phyloP scores from a whole-genome alignment of 2,113 vertebrate genomes.

The Oncorhynchus masou region DNA sequence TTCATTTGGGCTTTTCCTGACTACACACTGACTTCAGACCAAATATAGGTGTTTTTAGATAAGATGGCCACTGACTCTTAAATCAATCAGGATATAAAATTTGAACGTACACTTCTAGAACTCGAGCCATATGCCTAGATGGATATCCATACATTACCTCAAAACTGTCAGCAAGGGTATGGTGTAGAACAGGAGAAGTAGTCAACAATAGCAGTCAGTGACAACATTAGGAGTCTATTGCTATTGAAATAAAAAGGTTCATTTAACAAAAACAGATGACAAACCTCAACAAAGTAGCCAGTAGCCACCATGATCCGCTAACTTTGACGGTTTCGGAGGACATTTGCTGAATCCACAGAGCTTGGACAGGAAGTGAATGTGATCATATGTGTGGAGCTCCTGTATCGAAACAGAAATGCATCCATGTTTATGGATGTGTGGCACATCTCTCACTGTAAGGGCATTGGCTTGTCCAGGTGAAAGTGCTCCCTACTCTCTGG shows the following conservation, averaged over 20 bases:
- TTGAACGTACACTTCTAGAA: conserved; percentile 4
- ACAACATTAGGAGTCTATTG: conserved; percentile 16
- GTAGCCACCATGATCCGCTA: conserved; percentile 24
- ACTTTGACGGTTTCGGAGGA: conserved; percentile 15
- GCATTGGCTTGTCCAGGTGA: no score
- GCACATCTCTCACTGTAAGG: not conserved
- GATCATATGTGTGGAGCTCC: conserved; percentile 38
- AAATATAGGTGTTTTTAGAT: conserved; percentile 16
- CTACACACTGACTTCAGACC: conserved; percentile 9
- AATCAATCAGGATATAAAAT: conserved; percentile 21
- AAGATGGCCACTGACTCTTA: conserved; percentile 8
- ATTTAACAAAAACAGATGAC: conserved; percentile 27
- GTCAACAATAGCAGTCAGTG: conserved; percentile 9
- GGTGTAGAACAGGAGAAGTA: not conserved
- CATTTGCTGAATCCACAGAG: conserved; percentile 35
- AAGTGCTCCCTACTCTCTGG: not conserved
- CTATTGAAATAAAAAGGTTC: conserved; percentile 19
- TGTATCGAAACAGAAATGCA: conserved; percentile 30
- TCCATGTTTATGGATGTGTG: conserved; percentile 22
- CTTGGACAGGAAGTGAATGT: conserved; percentile 29
- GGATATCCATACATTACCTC: conserved; percentile 29
- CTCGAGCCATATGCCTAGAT: not conserved
- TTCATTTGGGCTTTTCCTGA: conserved; percentile 3
- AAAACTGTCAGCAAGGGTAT: conserved; percentile 2
- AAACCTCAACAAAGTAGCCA: conserved; percentile 31